A percentile compares a stretch with the other conserved stretches of the same genome.
These are phyloP conservation scores for Tringa solitaria DNA, from an alignment of 2,113 vertebrate genomes.

Conservation along the genomic window DNA sequence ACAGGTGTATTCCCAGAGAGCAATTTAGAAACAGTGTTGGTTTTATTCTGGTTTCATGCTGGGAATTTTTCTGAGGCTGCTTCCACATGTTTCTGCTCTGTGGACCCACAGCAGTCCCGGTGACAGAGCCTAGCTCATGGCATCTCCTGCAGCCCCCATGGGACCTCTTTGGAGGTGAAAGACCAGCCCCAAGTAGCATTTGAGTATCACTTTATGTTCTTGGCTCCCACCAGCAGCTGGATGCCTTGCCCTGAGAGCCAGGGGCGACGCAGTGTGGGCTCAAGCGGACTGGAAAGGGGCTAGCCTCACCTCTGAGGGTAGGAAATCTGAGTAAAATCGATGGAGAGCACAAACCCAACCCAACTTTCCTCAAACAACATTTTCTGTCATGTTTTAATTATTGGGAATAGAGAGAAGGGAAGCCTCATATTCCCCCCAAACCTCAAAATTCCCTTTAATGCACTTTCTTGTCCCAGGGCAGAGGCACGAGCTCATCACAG, in stretches of 20 bases:
- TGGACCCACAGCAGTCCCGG: neutral
- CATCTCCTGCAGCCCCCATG: fast-evolving
- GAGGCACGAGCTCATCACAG: neutral
- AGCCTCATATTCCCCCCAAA: neutral
- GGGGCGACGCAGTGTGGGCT: neutral
- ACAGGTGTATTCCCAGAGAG: neutral
- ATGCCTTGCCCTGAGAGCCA: neutral
- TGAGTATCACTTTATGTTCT: fast-evolving
- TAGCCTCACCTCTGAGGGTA: fast-evolving
- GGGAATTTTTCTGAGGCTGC: too few species aligned
- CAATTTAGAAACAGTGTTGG: too few species aligned
- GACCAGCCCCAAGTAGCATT: neutral
- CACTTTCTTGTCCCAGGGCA: neutral
- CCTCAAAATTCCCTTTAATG: neutral
- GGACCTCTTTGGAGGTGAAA: fast-evolving
- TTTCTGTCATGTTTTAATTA: neutral
- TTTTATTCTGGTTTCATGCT: fast-evolving
- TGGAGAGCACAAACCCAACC: neutral
- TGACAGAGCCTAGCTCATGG: neutral
- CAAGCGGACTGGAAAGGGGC: fast-evolving
- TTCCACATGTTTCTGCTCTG: neutral
- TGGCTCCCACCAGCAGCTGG: neutral
- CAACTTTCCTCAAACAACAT: neutral
- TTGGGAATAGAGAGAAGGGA: fast-evolving
- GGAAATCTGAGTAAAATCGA: neutral